A percentile compares a stretch with the other conserved stretches of the same genome.
phyloP scores from a whole-genome alignment of 1,140 invertebrate genomes.

The Hermatobates lingyangjiaoensis region DNA sequence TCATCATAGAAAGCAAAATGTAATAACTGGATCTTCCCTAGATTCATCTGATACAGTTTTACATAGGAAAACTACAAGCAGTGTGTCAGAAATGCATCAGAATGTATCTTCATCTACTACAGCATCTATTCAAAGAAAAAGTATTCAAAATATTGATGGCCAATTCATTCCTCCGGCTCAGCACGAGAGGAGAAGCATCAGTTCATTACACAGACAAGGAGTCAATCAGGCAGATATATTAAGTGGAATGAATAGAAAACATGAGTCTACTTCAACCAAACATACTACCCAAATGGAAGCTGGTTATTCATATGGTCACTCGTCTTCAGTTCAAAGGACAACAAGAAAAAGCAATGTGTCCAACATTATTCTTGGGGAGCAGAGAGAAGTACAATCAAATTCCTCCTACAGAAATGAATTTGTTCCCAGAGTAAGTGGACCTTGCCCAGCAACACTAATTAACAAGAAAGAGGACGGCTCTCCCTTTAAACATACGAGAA shows the following conservation, averaged over 20 bases:
- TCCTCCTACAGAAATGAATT: constrained; percentile 52
- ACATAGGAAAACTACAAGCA: constrained; percentile 42
- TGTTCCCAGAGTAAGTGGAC: constrained; percentile 39
- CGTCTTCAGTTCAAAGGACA: constrained; percentile 31
- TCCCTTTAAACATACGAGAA: constrained; percentile 54
- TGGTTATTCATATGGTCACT: constrained; percentile 44
- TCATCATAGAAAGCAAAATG: constrained; percentile 38
- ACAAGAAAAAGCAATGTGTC: constrained; percentile 38
- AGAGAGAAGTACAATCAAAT: constrained; percentile 7
- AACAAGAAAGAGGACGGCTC: constrained; percentile 38
- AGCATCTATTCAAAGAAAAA: constrained; percentile 55
- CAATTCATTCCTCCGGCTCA: constrained; percentile 37
- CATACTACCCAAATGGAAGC: constrained; percentile 35
- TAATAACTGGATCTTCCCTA: constrained; percentile 44
- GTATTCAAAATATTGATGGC: constrained; percentile 51
- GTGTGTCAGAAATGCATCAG: constrained; percentile 39
- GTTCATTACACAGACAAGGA: constrained; percentile 43
- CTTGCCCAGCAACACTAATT: constrained; percentile 56
- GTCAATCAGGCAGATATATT: constrained; percentile 9
- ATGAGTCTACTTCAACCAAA: constrained; percentile 7
- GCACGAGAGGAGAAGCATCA: constrained; percentile 52
- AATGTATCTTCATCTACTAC: constrained; percentile 44
- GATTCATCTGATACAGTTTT: constrained; percentile 54
- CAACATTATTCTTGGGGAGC: constrained; percentile 46
- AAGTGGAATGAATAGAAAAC: too few relatives aligned